Evolutionary conservation across 2,888 invertebrate genomes (phyloP).

Genomic region (Dendrolimus pini): DNA sequence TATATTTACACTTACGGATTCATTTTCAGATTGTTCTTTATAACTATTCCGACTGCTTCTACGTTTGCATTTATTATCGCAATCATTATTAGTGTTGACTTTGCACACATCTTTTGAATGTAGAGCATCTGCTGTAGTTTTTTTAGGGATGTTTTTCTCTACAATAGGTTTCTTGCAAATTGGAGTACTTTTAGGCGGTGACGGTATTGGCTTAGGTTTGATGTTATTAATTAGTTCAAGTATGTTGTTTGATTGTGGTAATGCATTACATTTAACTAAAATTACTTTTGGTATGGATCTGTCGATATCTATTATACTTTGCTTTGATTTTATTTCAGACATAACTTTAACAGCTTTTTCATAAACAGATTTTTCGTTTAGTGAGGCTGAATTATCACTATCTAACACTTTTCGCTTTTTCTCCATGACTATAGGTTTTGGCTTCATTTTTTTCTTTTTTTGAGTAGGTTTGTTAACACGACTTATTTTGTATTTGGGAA

Average conservation of each 20-base stretch:
- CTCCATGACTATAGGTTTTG: slow-evolving; percentile 15
- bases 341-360: slow-evolving; percentile 52
- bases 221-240: neutral
- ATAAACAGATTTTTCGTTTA: slow-evolving; percentile 42
- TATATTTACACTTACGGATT: too few relatives aligned
- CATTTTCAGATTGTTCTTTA: too few relatives aligned
- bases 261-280: slow-evolving; percentile 4
- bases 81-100: neutral
- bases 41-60: too few relatives aligned
- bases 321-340: slow-evolving; percentile 37
- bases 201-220: neutral
- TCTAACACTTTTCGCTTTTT: slow-evolving; percentile 13
- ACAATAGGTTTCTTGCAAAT: neutral
- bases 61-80: too few relatives aligned
- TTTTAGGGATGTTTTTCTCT: too few relatives aligned
- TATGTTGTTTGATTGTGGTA: neutral
- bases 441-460: slow-evolving; percentile 19
- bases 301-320: slow-evolving; percentile 11
- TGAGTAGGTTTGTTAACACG: slow-evolving; percentile 13
- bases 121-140: too few relatives aligned
- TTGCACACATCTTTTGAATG: neutral
- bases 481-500: slow-evolving; percentile 48
- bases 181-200: neutral
- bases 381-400: slow-evolving; percentile 20
- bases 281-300: slow-evolving; percentile 4